Conservation (phyloP, 2,113 vertebrate species). For the Sigmodon hispidus region DNA sequence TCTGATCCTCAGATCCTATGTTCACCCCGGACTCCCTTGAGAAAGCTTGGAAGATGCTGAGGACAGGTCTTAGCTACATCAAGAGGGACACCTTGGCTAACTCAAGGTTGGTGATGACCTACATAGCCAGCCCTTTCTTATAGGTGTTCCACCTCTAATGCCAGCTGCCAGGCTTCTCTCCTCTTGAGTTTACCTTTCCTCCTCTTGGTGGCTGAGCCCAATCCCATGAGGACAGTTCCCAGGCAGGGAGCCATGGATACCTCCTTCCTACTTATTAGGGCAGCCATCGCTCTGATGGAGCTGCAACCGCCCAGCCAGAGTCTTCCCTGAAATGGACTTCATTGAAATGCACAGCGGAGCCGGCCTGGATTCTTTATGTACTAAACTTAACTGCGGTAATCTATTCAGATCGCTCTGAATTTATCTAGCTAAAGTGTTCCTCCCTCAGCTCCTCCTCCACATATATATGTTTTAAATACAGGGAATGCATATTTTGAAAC, state of each 20-base stretch:
- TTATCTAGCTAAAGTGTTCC: slow-evolving; percentile 66
- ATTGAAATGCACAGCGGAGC: slow-evolving; percentile 78
- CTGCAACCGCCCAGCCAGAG: slow-evolving; percentile 54
- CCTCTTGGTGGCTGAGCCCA: neutral
- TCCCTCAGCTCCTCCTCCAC: slow-evolving; percentile 20
- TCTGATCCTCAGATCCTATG: fast-evolving
- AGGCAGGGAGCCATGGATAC: slow-evolving; percentile 20
- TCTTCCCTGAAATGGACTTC: slow-evolving; percentile 71
- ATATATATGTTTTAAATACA: slow-evolving; percentile 43
- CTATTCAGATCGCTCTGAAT: slow-evolving; percentile 77
- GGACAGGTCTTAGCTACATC: neutral
- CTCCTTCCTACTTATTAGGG: slow-evolving; percentile 64
- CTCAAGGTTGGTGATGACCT: neutral
- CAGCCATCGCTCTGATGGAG: slow-evolving; percentile 45
- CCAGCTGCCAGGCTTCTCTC: neutral
- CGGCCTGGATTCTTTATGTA: slow-evolving; percentile 66
- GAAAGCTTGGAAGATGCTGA: neutral
- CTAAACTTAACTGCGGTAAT: slow-evolving; percentile 79
- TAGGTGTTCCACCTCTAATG: too few relatives aligned
- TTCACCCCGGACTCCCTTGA: fast-evolving
- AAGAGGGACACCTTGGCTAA: neutral
- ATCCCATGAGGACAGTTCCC: neutral
- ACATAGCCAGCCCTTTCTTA: neutral
- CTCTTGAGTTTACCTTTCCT: neutral
- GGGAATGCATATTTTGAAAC: slow-evolving; percentile 65